Conservation (phyloP, 1,140 invertebrate genomes). For the Zaprionus lachaisei region DNA sequence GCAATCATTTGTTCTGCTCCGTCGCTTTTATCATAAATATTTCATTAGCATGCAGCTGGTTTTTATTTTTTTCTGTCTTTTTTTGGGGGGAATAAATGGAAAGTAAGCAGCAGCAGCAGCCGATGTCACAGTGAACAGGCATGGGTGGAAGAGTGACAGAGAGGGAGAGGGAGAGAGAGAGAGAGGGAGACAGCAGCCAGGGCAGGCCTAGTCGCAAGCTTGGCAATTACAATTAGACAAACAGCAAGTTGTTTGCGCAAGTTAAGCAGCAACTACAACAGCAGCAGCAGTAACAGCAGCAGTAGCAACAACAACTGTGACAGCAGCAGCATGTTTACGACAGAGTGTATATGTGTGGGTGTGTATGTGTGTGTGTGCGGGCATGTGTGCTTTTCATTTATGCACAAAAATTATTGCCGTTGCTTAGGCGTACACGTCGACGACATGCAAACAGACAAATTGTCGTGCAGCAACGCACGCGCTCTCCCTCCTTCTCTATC, state of each 20-base stretch:
- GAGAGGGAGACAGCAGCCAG: conserved; percentile 14
- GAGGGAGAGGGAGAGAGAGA: background rate
- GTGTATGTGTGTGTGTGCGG: conserved; percentile 17
- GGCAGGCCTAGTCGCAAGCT: conserved; percentile 61
- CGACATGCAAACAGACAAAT: conserved; percentile 76
- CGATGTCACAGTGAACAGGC: background rate
- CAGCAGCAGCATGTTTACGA: conserved; percentile 21
- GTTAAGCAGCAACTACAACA: conserved; percentile 69
- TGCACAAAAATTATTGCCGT: conserved; percentile 81
- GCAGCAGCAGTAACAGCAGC: conserved; percentile 44
- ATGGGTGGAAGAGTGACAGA: background rate
- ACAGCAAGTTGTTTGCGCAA: conserved; percentile 79
- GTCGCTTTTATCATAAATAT: conserved; percentile 66
- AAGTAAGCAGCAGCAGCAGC: conserved; percentile 46
- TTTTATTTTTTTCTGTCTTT: conserved; percentile 24
- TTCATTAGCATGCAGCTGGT: conserved; percentile 58
- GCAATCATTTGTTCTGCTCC: conserved; percentile 23
- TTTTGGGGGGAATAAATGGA: conserved; percentile 48
- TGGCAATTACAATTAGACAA: conserved; percentile 82
- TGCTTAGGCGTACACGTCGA: conserved; percentile 77
- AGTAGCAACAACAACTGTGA: conserved; percentile 44
- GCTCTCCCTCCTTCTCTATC: background rate
- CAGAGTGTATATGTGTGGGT: conserved; percentile 2
- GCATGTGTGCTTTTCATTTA: conserved; percentile 78
- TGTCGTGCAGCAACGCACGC: conserved; percentile 71